Evolutionary conservation across 2,888 invertebrate species (phyloP), one percentile per base, ranked within the genome.

Genomic region (Glaucopsyche alexis): DNA sequence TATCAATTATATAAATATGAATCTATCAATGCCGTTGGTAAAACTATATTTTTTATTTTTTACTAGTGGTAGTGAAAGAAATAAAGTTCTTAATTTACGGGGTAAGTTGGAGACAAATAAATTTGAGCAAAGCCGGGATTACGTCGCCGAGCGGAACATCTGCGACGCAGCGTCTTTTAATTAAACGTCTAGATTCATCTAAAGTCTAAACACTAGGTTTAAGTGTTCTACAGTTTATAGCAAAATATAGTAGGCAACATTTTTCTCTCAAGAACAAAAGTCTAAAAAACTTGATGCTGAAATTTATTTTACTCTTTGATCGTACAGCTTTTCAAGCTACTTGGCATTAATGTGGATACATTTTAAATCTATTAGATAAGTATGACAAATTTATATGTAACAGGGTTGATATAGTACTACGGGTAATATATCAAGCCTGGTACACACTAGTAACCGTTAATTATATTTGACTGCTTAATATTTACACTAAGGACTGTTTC

Each of bases 51-150:
- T 67, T 29, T 69, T 19, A 8, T 69, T 45, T 47, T 69, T 69
- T 42, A 42, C 7, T 8, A 42, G 42, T 42, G 42, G 14, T 29
- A 49, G 49, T 7, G 47, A 69, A 47, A 67, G 29, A 14, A 67
- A 69, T 47, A 69, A 49, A 69, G 47, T 14, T 69, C 69, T 9
- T 69, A 49, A 69, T 49, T 69, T 49, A 69, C 29, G 69, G 19
- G 47, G 13, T 69, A 47, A 47, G 69, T 49, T 45, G 45, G 64
- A 70, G 52, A 71, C 72, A 72, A 65, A 71, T 66, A 55, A 55
- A 71, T 71, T 60, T 52, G 14, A 38, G n/a, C 71, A 71, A 71
- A 75, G 74, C 49, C 60, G 29, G 75, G 69, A 75, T 75, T 69
- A 75, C 38, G 71, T 42, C 14, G 74, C 40, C 60, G 55, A 42